Conservation (phyloP, 2,888 invertebrate genomes). For the Therioaphis trifolii region DNA sequence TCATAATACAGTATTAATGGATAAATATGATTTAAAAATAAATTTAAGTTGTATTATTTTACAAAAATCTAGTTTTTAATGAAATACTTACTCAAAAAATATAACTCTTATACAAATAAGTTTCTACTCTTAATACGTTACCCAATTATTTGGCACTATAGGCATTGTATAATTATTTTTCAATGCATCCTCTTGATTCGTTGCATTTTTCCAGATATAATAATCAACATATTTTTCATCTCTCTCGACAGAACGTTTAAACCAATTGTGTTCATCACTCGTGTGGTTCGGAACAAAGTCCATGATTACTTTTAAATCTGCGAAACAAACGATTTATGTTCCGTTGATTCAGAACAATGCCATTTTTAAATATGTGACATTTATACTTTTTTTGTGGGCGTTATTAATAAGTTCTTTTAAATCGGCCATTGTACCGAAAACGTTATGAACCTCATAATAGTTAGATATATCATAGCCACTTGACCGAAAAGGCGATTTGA, state of each 20-base stretch:
- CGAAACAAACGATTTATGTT: neutral
- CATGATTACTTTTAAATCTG: slow-evolving; percentile 68
- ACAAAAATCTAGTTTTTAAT: too few species aligned
- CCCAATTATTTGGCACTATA: slow-evolving; percentile 53
- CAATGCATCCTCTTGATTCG: slow-evolving; percentile 58
- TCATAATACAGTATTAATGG: too few species aligned
- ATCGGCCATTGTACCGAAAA: slow-evolving; percentile 45
- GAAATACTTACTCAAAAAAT: too few species aligned
- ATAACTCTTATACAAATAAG: too few species aligned
- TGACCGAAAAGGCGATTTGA: slow-evolving; percentile 44
- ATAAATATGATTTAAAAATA: too few species aligned
- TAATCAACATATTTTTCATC: slow-evolving; percentile 66
- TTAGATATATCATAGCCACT: slow-evolving; percentile 37
- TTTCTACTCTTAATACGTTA: too few species aligned
- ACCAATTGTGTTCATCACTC: slow-evolving; percentile 68
- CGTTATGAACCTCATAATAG: slow-evolving; percentile 4
- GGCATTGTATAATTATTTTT: slow-evolving; percentile 5
- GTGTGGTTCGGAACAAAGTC: slow-evolving; percentile 68
- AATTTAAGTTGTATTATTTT: too few species aligned
- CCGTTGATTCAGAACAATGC: neutral
- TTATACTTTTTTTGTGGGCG: slow-evolving; percentile 45
- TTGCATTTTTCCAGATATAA: slow-evolving; percentile 68
- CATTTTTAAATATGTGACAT: neutral
- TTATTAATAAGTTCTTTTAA: slow-evolving; percentile 26
- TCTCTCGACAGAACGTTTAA: slow-evolving; percentile 65